Conservation (phyloP, 2,113 vertebrate genomes). For the Oncorhynchus keta region DNA sequence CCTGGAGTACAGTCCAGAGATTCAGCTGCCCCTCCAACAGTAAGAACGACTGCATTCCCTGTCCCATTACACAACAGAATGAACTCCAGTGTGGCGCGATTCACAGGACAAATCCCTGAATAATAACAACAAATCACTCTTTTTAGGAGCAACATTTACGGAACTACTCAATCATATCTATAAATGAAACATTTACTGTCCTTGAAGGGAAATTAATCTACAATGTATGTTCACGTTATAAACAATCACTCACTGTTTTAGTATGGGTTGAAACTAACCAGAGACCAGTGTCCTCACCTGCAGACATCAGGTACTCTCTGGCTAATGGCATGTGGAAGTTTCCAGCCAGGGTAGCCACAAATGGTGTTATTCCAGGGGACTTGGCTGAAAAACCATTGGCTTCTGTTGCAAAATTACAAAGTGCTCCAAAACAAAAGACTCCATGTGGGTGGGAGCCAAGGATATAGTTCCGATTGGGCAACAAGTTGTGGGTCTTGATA, state of each 20-base stretch:
- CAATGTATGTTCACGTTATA: neutral
- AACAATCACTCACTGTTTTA: neutral
- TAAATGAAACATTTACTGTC: neutral
- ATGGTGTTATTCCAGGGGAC: constrained; percentile 78
- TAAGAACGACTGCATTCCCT: constrained; percentile 84
- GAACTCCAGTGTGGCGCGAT: constrained; percentile 84
- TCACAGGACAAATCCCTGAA: constrained; percentile 85
- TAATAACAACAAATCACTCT: no score
- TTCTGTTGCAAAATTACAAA: constrained; percentile 84
- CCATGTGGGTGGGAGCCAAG: constrained; percentile 84
- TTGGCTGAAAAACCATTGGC: constrained; percentile 79
- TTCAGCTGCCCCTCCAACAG: constrained; percentile 83
- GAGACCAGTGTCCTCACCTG: constrained; percentile 71
- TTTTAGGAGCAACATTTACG: neutral
- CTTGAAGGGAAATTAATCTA: neutral
- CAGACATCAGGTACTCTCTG: constrained; percentile 87
- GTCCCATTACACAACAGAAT: constrained; percentile 81
- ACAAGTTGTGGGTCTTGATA: constrained; percentile 83
- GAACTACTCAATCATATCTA: neutral
- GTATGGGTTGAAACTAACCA: constrained; percentile 30
- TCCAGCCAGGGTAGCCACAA: constrained; percentile 81
- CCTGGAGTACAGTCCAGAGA: constrained; percentile 81
- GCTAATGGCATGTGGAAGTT: constrained; percentile 85
- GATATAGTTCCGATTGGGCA: constrained; percentile 82
- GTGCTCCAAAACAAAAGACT: constrained; percentile 79